Percentiles rank a stretch among this genome's conserved stretches.
phyloP scores from a whole-genome alignment of 2,113 vertebrate species.

The Barbus barbus region DNA sequence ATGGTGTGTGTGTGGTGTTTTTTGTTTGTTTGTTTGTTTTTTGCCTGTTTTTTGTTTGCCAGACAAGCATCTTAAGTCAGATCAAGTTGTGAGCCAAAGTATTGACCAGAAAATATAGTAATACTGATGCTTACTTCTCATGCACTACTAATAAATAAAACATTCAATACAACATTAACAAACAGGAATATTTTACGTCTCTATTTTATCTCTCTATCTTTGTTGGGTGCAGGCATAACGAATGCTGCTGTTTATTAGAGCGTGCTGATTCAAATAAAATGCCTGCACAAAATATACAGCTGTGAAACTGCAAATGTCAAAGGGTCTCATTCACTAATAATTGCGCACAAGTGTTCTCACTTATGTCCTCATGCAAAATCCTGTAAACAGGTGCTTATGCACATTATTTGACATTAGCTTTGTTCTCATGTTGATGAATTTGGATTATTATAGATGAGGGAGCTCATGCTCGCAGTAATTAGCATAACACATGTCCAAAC shows the following conservation, averaged over 20 bases:
- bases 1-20: no score
- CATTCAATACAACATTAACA: no score
- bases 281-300: slow-evolving; percentile 1
- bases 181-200: no score
- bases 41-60: neutral
- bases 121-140: neutral
- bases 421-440: neutral
- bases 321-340: neutral
- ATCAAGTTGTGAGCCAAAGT: neutral
- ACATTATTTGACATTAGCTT: neutral
- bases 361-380: neutral
- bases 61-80: neutral
- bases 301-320: neutral
- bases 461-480: no score
- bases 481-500: neutral
- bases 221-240: neutral
- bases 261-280: slow-evolving; percentile 40
- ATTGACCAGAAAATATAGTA: neutral
- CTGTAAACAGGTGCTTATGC: neutral
- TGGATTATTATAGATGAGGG: neutral
- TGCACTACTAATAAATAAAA: no score
- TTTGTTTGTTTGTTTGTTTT: no score
- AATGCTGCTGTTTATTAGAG: slow-evolving; percentile 28
- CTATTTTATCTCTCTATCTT: no score
- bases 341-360: neutral